A percentile compares a stretch with the other conserved stretches of the same genome.
phyloP scores from a whole-genome alignment of 2,888 invertebrate genomes.

The Hyposoter didymator region DNA sequence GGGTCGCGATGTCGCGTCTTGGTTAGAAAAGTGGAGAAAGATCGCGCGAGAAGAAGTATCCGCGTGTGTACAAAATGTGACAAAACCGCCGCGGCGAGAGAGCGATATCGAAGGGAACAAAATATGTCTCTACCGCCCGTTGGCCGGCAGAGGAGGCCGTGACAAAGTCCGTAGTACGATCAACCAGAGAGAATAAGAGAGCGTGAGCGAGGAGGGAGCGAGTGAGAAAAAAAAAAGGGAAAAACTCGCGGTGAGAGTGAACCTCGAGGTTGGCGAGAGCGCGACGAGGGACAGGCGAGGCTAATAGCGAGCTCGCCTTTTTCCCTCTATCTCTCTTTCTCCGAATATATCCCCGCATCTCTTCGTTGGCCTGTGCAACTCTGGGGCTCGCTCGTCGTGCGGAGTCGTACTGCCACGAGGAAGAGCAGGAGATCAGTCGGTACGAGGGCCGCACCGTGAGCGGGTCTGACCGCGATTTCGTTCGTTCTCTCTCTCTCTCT shows the following conservation, averaged over 20 bases:
- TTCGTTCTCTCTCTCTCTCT: slow-evolving; percentile 1
- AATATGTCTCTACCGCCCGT: slow-evolving; percentile 26
- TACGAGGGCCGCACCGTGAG: slow-evolving; percentile 71
- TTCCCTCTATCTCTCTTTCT: slow-evolving; percentile 30
- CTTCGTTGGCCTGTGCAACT: slow-evolving; percentile 36
- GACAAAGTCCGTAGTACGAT: slow-evolving; percentile 52
- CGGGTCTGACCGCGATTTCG: slow-evolving; percentile 42
- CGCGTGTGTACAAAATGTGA: slow-evolving; percentile 13
- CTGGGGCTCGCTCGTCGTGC: slow-evolving; percentile 60
- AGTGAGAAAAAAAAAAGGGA: slow-evolving; percentile 33
- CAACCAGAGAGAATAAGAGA: slow-evolving; percentile 7
- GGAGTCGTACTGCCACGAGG: slow-evolving; percentile 70
- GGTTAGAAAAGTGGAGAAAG: neutral
- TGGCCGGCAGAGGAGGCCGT: slow-evolving; percentile 50
- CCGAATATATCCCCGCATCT: neutral
- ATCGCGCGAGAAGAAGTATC: neutral
- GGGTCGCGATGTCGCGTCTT: neutral
- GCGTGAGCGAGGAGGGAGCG: slow-evolving; percentile 21
- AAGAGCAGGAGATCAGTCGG: slow-evolving; percentile 75
- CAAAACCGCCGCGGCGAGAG: no score
- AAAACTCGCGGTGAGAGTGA: slow-evolving; percentile 38
- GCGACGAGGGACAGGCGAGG: slow-evolving; percentile 45
- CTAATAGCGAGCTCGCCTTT: slow-evolving; percentile 60
- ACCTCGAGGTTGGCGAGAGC: slow-evolving; percentile 67
- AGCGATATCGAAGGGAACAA: slow-evolving; percentile 35